Conservation (phyloP, 2,113 vertebrate genomes). For the Andinoacara biseriatus region DNA sequence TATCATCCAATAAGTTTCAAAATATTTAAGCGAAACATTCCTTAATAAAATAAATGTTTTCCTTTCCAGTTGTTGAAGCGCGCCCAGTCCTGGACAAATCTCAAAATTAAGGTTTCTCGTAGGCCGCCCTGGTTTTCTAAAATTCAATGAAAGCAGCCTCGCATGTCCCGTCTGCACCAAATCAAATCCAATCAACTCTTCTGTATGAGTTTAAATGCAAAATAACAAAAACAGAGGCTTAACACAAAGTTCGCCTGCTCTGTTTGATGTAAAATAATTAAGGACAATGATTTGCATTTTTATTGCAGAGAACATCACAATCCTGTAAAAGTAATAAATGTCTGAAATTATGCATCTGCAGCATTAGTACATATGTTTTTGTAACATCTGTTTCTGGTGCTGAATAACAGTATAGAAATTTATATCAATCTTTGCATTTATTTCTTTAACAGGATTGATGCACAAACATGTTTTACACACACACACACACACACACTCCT, state of each 20-base stretch:
- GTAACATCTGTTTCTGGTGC: neutral
- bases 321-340: neutral
- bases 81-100: conserved; percentile 36
- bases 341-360: neutral
- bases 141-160: neutral
- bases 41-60: neutral
- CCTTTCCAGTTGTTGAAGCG: conserved; percentile 32
- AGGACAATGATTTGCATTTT: neutral
- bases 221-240: neutral
- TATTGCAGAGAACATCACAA: neutral
- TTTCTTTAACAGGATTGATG: neutral
- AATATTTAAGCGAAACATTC: too few species aligned
- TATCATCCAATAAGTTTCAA: too few species aligned
- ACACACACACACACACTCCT: neutral
- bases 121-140: neutral
- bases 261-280: conserved; percentile 1
- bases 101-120: conserved; percentile 42
- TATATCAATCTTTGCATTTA: neutral
- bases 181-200: neutral
- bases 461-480: neutral
- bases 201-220: neutral
- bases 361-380: neutral
- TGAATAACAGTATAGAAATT: neutral
- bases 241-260: neutral
- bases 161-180: neutral